Evolutionary conservation across 2,888 invertebrate species (phyloP).

Genomic region (Meteorus colon): DNA sequence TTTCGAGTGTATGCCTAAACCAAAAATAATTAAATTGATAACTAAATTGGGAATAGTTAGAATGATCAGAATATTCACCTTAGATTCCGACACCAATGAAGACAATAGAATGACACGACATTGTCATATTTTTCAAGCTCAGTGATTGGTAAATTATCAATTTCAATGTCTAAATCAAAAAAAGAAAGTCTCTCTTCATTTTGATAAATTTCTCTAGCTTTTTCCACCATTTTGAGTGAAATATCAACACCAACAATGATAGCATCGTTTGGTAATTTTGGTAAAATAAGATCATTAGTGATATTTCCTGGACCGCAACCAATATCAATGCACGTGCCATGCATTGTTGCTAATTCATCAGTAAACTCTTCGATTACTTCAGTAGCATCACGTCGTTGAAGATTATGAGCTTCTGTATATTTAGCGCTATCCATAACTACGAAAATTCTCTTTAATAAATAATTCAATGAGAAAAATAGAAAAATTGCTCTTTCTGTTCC

Average conservation of each 20-base stretch:
- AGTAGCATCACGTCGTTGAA: conserved; percentile 81
- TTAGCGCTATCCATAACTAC: conserved; percentile 61
- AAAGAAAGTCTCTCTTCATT: conserved; percentile 75
- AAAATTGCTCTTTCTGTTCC: no score
- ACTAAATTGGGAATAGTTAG: conserved; percentile 21
- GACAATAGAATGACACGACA: conserved; percentile 84
- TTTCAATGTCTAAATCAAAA: conserved; percentile 76
- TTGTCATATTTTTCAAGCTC: conserved; percentile 78
- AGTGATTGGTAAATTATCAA: conserved; percentile 74
- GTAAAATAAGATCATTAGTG: conserved; percentile 78
- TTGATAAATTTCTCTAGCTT: conserved; percentile 77
- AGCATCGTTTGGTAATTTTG: conserved; percentile 77
- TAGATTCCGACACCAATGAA: conserved; percentile 87
- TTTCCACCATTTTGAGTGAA: conserved; percentile 82
- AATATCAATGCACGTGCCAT: conserved; percentile 76
- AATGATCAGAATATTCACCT: conserved; percentile 73
- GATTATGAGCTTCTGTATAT: conserved; percentile 80
- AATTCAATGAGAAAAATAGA: no score
- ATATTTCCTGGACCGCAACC: conserved; percentile 86
- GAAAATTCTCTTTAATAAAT: conserved; percentile 31
- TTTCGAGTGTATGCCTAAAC: conserved; percentile 77
- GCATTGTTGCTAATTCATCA: conserved; percentile 67
- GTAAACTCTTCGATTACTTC: conserved; percentile 80
- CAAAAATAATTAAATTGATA: conserved; percentile 53
- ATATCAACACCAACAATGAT: conserved; percentile 77